phyloP scores from a whole-genome alignment of 1,140 invertebrate genomes.

The Holotrichia oblita region DNA sequence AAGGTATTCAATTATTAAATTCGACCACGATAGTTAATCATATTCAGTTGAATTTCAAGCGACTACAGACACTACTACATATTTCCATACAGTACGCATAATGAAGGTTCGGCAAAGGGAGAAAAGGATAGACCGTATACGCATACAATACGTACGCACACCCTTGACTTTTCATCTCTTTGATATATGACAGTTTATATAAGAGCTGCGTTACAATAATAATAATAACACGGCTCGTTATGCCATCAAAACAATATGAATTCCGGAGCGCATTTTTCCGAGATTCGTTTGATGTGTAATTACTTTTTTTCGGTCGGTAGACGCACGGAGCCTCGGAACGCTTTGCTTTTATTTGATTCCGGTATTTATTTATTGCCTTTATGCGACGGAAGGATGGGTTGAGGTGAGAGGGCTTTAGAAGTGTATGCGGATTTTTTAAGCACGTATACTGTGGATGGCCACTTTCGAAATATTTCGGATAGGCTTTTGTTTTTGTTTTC shows the following conservation, averaged over 20 bases:
- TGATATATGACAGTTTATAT: constrained; percentile 58
- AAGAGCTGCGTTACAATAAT: constrained; percentile 45
- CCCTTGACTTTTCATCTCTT: constrained; percentile 48
- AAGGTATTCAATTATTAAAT: too few species aligned
- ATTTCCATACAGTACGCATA: background rate
- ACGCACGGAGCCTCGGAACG: constrained; percentile 48
- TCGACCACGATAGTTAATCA: background rate
- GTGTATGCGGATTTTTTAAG: constrained; percentile 35
- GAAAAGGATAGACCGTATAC: constrained; percentile 31
- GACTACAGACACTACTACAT: background rate
- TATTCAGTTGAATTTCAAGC: background rate
- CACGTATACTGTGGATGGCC: background rate
- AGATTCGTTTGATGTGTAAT: constrained; percentile 59
- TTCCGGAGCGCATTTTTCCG: constrained; percentile 59
- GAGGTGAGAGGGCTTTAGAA: constrained; percentile 21
- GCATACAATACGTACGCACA: constrained; percentile 42
- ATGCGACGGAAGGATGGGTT: constrained; percentile 42
- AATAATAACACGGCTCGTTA: constrained; percentile 52
- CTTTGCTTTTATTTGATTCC: constrained; percentile 58
- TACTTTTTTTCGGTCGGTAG: constrained; percentile 54
- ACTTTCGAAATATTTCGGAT: background rate
- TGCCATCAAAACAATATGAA: constrained; percentile 61
- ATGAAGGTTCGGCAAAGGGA: background rate
- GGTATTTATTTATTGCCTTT: constrained; percentile 58
- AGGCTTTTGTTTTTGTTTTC: constrained; percentile 15